Base-by-base conservation (phyloP, 2,797 vertebrate genomes). In the Taenioides sp. region DNA sequence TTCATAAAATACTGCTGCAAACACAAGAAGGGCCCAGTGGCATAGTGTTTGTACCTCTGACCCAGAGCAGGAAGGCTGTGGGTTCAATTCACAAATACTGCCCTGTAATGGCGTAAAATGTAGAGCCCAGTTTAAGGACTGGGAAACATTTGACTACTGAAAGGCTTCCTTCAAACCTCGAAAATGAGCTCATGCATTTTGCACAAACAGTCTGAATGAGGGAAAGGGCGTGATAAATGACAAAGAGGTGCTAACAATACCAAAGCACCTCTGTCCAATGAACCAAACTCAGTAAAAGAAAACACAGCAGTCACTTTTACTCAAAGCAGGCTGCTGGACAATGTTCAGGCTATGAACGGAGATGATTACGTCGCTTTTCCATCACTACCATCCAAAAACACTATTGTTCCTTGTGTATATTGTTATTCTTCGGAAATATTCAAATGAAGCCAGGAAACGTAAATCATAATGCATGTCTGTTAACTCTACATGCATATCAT, bases 281-380 rank as follows among this genome's bases (percentile, higher is more conserved):
- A 61, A 47, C 61, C 62, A 62, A 58, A 80, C 78, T 62, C 23
- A 79, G 64, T 47, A 25, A 64, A 7, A 65, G 28, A 43, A 47
- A 54, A 22, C 50, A 69, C 31, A 65, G 37, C 28, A 60, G 50
- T 34, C 27, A 5, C 73, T 74, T 79, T 27, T n/a, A 27, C 58
- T 73, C 14, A 64, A 74, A 69, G 69, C 62, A 47, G 66, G 72
- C 65, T 31, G 59, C 63, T 81, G 55, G 67, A 70, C 23, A 50
- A 64, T 18, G 40, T 69, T 85, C 76, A 84, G 70, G 69, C 59
- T 82, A 81, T 69, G 75, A 82, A 69, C 14, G 57, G 61, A 69
- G 28, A 76, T 78, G 68, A 83, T 77, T 70, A 68, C 74, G 70
- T 75, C 61, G 72, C 63, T 81, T 88, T 87, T 84, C 80, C 73